Conservation (phyloP, 1,140 invertebrate genomes). For the Brachionus plicatilis region DNA sequence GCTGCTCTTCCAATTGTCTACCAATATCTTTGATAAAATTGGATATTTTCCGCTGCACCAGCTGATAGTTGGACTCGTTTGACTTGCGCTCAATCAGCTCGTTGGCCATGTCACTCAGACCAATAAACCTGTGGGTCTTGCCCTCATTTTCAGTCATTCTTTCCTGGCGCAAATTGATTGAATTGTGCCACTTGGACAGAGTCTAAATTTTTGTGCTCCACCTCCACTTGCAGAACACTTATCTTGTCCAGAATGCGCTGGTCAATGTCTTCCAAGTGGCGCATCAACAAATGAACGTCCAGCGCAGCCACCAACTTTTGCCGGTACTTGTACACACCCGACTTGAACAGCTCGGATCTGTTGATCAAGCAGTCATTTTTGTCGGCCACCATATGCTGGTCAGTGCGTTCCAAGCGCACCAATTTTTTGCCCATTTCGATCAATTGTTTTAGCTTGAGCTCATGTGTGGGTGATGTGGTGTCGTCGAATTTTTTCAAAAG, state of each 20-base stretch:
- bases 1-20: not conserved
- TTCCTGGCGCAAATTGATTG: constrained; percentile 11
- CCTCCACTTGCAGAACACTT: not conserved
- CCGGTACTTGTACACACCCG: constrained; percentile 49
- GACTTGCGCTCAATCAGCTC: not conserved
- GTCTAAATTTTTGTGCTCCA: constrained; percentile 4
- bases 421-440: constrained; percentile 82
- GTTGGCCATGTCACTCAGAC: not conserved
- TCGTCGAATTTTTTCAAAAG: constrained; percentile 92
- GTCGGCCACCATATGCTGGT: constrained; percentile 70
- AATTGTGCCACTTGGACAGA: constrained; percentile 11
- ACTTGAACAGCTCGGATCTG: not conserved
- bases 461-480: constrained; percentile 80
- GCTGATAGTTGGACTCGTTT: not conserved
- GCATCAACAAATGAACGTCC: constrained; percentile 71
- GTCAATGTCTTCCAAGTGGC: constrained; percentile 12
- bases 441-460: constrained; percentile 76
- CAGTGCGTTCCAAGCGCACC: constrained; percentile 73
- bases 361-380: constrained; percentile 65
- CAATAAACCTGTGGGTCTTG: not conserved
- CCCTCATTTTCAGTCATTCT: constrained; percentile 27
- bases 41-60: not conserved
- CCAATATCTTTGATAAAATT: not conserved
- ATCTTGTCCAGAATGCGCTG: constrained; percentile 27
- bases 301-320: constrained; percentile 72